Conservation (phyloP, 2,888 invertebrate species). For the Lasioglossum villosulum region DNA sequence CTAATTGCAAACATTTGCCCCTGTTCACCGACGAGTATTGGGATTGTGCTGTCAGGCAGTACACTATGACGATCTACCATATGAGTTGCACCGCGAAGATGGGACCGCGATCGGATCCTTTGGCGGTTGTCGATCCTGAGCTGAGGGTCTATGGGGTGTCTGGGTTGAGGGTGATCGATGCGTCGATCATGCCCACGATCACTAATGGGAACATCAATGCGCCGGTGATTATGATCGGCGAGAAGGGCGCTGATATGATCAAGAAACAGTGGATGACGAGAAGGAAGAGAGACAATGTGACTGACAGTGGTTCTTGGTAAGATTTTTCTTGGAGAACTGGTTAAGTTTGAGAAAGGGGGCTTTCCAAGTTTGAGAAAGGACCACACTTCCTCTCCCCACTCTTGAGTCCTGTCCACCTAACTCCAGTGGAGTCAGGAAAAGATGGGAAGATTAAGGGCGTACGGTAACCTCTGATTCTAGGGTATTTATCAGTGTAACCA, state of each 20-base stretch:
- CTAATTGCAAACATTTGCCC: constrained; percentile 93
- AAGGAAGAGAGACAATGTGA: constrained; percentile 56
- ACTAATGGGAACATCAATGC: constrained; percentile 96
- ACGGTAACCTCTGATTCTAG: no score
- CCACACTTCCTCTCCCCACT: no score
- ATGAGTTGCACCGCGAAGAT: constrained; percentile 94
- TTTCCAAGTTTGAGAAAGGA: no score
- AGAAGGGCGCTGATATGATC: constrained; percentile 93
- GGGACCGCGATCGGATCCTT: constrained; percentile 91
- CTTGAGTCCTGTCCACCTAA: no score
- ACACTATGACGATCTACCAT: constrained; percentile 95
- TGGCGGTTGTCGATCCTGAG: constrained; percentile 93
- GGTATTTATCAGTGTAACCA: no score
- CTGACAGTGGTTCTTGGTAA: constrained; percentile 5
- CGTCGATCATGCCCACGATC: constrained; percentile 94
- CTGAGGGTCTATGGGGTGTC: constrained; percentile 91
- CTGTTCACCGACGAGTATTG: constrained; percentile 93
- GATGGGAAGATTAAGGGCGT: no score
- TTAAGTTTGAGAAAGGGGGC: not conserved
- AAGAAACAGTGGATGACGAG: constrained; percentile 89
- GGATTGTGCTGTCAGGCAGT: constrained; percentile 94
- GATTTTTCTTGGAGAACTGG: constrained; percentile 36
- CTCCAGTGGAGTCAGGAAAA: no score
- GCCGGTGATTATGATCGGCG: constrained; percentile 94
- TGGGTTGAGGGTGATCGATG: constrained; percentile 93